Conservation (phyloP, 1,140 invertebrate species). For the Bradynema listronoti region DNA sequence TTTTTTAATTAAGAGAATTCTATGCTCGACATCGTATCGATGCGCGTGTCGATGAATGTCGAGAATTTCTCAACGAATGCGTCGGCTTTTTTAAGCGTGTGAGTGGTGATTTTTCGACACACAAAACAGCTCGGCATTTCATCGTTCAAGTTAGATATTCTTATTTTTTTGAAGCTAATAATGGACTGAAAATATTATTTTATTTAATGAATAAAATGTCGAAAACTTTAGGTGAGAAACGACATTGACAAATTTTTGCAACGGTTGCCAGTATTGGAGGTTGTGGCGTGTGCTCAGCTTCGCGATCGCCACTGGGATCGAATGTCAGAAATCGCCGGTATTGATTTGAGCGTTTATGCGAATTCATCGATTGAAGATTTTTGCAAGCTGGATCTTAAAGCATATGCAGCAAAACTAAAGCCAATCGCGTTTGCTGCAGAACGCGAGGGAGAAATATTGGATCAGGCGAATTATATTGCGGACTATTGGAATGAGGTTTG, state of each 20-base stretch:
- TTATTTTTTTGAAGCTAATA: background rate
- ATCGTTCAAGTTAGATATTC: conserved; percentile 16
- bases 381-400: conserved; percentile 26
- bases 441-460: conserved; percentile 29
- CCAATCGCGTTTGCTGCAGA: conserved; percentile 36
- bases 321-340: conserved; percentile 37
- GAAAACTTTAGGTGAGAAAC: conserved; percentile 4
- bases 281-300: conserved; percentile 22
- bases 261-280: conserved; percentile 27
- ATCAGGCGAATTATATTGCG: conserved; percentile 34
- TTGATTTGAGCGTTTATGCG: conserved; percentile 23
- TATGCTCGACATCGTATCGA: conserved; percentile 26
- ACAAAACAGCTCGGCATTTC: conserved; percentile 30
- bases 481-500: conserved; percentile 30
- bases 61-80: conserved; percentile 21
- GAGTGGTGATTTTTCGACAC: conserved; percentile 18
- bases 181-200: background rate
- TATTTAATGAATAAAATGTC: background rate
- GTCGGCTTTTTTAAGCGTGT: conserved; percentile 21
- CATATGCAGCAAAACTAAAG: conserved; percentile 29
- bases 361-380: conserved; percentile 36
- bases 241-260: conserved; percentile 37
- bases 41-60: conserved; percentile 33
- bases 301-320: conserved; percentile 36
- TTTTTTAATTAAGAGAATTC: conserved; percentile 25